Percentiles rank a stretch among this genome's conserved stretches.
Evolutionary conservation across 2,797 vertebrate species (phyloP).

Genomic region (Hirundo rustica): DNA sequence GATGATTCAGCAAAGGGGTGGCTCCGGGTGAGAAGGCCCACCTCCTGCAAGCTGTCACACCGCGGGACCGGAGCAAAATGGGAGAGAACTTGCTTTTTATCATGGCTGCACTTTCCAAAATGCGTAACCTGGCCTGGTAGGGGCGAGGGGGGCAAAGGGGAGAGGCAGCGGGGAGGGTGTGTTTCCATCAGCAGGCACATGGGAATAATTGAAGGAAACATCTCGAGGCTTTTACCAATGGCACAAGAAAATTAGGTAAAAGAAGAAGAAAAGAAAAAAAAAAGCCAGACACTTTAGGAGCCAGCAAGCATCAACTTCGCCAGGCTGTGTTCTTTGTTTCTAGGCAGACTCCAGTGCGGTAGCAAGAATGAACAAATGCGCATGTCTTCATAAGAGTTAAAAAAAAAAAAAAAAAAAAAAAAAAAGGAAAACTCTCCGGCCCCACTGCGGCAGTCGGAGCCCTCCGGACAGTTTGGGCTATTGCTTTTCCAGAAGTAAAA

Average conservation of each 20-base stretch:
- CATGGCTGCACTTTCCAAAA: conserved; percentile 37
- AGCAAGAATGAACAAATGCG: conserved; percentile 50
- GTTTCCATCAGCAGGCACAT: not conserved
- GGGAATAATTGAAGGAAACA: not conserved
- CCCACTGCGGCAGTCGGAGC: not conserved
- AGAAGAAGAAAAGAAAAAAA: not conserved
- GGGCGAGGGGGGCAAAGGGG: not conserved
- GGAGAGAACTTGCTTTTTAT: conserved; percentile 12
- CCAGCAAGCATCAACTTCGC: conserved; percentile 50
- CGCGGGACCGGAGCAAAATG: not conserved
- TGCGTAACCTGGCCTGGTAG: not conserved
- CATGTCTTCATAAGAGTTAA: conserved; percentile 34
- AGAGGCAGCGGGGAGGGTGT: fast-evolving
- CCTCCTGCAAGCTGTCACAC: conserved; percentile 31
- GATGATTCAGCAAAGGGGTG: conserved; percentile 71
- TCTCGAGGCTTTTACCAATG: not conserved
- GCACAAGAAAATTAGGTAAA: not conserved
- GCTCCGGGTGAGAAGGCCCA: conserved; percentile 32
- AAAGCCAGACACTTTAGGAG: not conserved
- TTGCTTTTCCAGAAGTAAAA: not conserved
- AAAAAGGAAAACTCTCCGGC: too few relatives aligned
- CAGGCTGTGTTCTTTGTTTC: conserved; percentile 70
- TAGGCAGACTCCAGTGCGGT: conserved; percentile 67
- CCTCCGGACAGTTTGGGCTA: not conserved
- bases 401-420: not conserved